Base-by-base conservation (phyloP, 2,888 invertebrate species). In the Drosophila birchii region DNA sequence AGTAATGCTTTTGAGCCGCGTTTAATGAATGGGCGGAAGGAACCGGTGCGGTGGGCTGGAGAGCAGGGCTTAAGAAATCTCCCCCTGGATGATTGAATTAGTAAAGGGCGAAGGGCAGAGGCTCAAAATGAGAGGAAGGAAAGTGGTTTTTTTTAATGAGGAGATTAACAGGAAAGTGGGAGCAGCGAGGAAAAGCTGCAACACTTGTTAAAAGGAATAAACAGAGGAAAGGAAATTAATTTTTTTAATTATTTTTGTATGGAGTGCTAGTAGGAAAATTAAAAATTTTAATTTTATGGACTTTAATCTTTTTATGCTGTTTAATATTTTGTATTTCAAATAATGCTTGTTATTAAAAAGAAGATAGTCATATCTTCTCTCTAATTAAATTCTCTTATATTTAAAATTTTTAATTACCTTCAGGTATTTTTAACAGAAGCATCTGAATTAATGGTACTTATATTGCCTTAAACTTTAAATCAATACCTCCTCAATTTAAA, bases 11-110 rank as follows among this genome's bases (percentile, higher is more conserved):
- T 80, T 58, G 67, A 74, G 79, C 39, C 75, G 29, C 75, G 84
- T 74, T 81, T 83, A 83, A 81, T 79, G 75, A 84, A 74, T 53
- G 67, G 67, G 66, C 51, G 64, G 64, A 66, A 39, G 45, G 41
- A 36, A 29, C 51, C 7, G 18, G n/a, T 6, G 29, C 12, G 56
- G n/a, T 2, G n/a, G 38, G 14, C 39, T 29, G 34, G 23, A 14
- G 16, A 38, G 34, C 63, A 62, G 63, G 51, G 64, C 63, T 66
- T 53, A 66, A 66, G 64, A 53, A 66, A 53, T 43, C 44, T 26
- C 56, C 45, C 57, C 16, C 36, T 20, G 57, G 57, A 53, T 55
- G 74, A 73, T 73, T 73, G 64, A 73, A 47, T 64, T 73, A 54
- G 54, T 45, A 45, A 23, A 32, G 43, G 49, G 71, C 26, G 11